A percentile compares a stretch with the other conserved stretches of the same genome.
These are phyloP conservation scores for Ctenosaura bakeri DNA, from an alignment of 2,797 vertebrate species.

Conservation along the genomic window DNA sequence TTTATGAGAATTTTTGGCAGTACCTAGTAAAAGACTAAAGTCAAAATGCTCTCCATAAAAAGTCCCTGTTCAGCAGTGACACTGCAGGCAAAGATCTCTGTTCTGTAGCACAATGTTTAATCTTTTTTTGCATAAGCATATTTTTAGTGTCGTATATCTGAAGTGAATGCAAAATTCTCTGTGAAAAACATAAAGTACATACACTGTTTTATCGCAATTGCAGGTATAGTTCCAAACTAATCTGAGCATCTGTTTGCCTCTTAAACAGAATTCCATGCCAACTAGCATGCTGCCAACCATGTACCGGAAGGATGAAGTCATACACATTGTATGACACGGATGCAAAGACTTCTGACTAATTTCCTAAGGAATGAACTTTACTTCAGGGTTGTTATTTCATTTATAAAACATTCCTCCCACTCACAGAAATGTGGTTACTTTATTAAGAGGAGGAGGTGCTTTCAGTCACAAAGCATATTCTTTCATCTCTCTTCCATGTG, in stretches of 20 bases:
- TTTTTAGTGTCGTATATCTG: not conserved
- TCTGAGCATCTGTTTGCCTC: slow-evolving; percentile 24
- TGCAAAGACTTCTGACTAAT: slow-evolving; percentile 58
- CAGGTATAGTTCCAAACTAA: not conserved
- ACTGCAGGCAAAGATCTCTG: not conserved
- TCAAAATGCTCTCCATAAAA: not conserved
- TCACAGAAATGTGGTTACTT: slow-evolving; percentile 33
- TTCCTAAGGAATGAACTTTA: slow-evolving; percentile 50
- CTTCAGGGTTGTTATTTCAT: slow-evolving; percentile 54
- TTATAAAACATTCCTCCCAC: slow-evolving; percentile 65
- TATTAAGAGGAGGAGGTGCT: slow-evolving; percentile 52
- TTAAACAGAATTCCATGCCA: slow-evolving; percentile 25
- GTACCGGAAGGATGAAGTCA: slow-evolving; percentile 53
- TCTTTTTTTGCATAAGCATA: not conserved
- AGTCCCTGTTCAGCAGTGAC: not conserved
- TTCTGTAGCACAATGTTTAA: not conserved
- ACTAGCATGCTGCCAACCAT: slow-evolving; percentile 30
- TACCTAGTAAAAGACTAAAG: not conserved
- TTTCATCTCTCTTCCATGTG: slow-evolving; percentile 46
- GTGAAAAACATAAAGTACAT: not conserved
- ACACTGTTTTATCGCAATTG: not conserved
- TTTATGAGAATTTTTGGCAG: not conserved
- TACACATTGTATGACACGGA: not conserved
- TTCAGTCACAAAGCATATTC: slow-evolving; percentile 51
- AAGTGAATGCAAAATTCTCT: not conserved